These are phyloP conservation scores for Emys orbicularis DNA, from an alignment of 2,797 vertebrate genomes.

Conservation along the genomic window DNA sequence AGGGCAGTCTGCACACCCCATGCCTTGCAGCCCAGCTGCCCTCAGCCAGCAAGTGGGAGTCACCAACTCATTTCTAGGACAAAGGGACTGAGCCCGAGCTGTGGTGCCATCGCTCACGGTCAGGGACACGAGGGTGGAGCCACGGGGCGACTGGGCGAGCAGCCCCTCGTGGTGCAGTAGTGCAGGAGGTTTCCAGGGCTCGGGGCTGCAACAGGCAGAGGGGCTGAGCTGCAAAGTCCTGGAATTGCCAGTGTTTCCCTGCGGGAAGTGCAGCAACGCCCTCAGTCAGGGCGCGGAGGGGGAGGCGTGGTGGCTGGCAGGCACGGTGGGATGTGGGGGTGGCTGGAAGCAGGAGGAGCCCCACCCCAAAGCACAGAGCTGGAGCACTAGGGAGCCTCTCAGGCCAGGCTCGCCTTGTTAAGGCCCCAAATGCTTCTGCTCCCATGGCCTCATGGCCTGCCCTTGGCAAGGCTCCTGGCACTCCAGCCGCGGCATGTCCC, in stretches of 20 bases:
- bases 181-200: no score
- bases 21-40: neutral
- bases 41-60: neutral
- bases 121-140: neutral
- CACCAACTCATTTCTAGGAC: neutral
- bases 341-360: neutral
- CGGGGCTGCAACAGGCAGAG: neutral
- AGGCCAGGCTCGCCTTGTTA: neutral
- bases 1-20: neutral
- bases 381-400: neutral
- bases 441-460: neutral
- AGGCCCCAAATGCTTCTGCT: neutral
- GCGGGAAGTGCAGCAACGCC: neutral
- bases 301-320: neutral
- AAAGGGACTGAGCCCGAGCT: neutral
- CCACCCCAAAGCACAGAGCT: neutral
- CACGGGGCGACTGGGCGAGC: accelerated
- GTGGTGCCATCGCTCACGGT: neutral
- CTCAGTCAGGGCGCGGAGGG: neutral
- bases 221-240: neutral
- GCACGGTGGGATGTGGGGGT: neutral
- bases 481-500: neutral
- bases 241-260: neutral
- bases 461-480: neutral
- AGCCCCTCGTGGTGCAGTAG: neutral